phyloP scores from a whole-genome alignment of 2,113 vertebrate species.

The Neoarius graeffei region DNA sequence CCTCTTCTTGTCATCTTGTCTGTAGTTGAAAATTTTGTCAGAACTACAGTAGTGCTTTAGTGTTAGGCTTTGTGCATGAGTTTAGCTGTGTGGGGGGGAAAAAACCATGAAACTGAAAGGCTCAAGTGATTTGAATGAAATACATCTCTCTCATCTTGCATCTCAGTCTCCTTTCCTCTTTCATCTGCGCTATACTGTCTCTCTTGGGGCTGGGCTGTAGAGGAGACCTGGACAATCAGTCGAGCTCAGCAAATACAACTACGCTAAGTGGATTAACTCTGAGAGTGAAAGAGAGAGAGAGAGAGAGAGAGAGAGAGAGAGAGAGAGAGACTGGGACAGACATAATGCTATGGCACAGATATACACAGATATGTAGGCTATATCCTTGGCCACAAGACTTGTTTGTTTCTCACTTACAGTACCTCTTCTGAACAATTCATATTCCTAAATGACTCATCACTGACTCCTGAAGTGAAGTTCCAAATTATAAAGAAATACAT shows the following conservation, averaged over 20 bases:
- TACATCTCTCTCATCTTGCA: conserved; percentile 41
- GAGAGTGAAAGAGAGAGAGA: not conserved
- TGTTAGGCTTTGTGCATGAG: conserved; percentile 41
- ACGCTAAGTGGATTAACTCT: not conserved
- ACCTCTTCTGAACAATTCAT: not conserved
- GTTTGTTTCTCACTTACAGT: not conserved
- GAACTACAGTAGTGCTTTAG: not conserved
- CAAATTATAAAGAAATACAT: not conserved
- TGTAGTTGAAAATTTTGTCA: not conserved
- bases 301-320: not conserved
- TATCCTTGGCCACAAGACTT: not conserved
- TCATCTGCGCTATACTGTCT: not conserved
- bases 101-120: not conserved
- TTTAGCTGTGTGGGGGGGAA: conserved; percentile 39
- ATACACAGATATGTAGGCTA: not conserved
- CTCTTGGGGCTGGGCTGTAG: not conserved
- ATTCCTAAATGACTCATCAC: not conserved
- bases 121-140: not conserved
- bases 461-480: not conserved
- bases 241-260: conserved; percentile 17
- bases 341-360: not conserved
- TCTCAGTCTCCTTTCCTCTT: conserved; percentile 1
- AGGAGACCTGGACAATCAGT: conserved; percentile 28
- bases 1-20: not conserved
- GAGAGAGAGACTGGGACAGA: not conserved